These are phyloP conservation scores for Artemia sinica DNA, from an alignment of 2,888 invertebrate species.

Conservation along the genomic window DNA sequence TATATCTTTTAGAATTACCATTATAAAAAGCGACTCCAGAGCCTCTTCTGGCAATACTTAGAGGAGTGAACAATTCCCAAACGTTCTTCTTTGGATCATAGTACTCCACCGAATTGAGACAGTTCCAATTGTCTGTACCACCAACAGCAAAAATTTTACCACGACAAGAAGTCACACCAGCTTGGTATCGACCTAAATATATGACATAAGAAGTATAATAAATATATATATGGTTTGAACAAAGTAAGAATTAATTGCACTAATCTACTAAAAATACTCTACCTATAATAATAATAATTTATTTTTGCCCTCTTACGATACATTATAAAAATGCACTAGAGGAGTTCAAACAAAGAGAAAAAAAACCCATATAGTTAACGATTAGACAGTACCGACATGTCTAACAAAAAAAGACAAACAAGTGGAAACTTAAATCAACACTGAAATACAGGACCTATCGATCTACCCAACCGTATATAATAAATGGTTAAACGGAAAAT, in stretches of 20 bases:
- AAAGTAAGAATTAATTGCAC: neutral
- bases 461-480: no score
- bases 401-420: no score
- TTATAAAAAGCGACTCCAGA: conserved; percentile 53
- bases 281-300: no score
- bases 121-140: conserved; percentile 76
- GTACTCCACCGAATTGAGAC: conserved; percentile 48
- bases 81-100: conserved; percentile 44
- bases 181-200: conserved; percentile 51
- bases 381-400: no score
- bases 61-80: conserved; percentile 42
- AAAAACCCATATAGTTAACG: no score
- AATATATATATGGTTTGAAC: neutral
- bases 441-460: no score
- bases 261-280: neutral
- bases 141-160: conserved; percentile 59
- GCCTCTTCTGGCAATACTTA: conserved; percentile 53
- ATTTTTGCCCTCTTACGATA: no score
- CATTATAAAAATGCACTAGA: no score
- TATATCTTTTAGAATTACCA: conserved; percentile 30
- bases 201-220: neutral
- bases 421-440: no score
- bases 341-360: no score
- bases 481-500: no score
- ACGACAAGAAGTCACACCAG: conserved; percentile 49